phyloP scores from a whole-genome alignment of 2,113 vertebrate species.

The Saimiri boliviensis region DNA sequence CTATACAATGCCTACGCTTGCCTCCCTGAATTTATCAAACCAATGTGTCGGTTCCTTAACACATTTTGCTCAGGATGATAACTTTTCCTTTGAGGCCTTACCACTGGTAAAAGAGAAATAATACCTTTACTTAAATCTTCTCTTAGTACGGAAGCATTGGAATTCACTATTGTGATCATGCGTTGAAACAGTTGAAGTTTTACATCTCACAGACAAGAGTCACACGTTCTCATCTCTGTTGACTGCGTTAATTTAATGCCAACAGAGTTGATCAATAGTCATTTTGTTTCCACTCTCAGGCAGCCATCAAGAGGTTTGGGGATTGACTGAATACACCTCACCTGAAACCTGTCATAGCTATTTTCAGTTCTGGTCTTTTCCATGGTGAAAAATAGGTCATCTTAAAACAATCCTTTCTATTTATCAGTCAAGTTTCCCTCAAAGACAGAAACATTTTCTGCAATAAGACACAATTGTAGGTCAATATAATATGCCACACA shows the following conservation, averaged over 20 bases:
- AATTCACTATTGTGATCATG: neutral
- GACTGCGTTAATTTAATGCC: neutral
- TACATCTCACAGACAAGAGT: neutral
- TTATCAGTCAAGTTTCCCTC: neutral
- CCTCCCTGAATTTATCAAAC: neutral
- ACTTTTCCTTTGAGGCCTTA: neutral
- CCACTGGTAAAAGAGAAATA: neutral
- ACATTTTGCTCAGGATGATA: neutral
- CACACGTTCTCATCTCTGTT: neutral
- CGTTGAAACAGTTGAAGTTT: neutral
- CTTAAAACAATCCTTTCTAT: neutral
- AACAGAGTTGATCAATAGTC: neutral
- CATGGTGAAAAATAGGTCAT: neutral
- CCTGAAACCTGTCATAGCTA: neutral
- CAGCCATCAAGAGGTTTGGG: neutral
- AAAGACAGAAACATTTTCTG: neutral
- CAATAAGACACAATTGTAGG: neutral
- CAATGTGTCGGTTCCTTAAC: neutral
- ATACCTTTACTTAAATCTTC: neutral
- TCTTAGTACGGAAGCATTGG: neutral
- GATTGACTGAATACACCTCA: neutral
- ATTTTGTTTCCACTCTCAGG: neutral
- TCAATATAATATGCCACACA: neutral
- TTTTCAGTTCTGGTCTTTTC: neutral
- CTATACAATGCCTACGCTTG: neutral